Percentiles rank a stretch among this genome's conserved stretches.
Evolutionary conservation across 2,888 invertebrate species (phyloP).

Genomic region (Loripinus fragilis): DNA sequence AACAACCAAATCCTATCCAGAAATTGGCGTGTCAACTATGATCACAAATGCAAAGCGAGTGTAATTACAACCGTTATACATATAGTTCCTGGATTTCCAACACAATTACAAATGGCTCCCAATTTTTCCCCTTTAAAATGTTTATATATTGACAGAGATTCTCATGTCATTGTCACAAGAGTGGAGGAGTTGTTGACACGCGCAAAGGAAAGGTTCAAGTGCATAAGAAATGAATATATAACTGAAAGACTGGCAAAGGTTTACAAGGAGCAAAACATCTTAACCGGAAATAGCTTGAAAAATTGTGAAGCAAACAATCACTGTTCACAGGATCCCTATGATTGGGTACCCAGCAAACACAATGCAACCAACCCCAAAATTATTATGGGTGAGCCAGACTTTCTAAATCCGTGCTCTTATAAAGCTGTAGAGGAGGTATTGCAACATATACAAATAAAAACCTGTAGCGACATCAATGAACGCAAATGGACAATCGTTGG

Average conservation of each 20-base stretch:
- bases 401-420: slow-evolving; percentile 23
- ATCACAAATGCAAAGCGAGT: not conserved
- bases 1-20: not conserved
- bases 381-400: not conserved
- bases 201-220: not conserved
- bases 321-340: no score
- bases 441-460: not conserved
- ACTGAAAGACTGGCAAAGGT: not conserved
- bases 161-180: not conserved
- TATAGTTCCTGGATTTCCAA: not conserved
- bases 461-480: not conserved
- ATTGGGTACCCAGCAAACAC: not conserved
- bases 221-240: not conserved
- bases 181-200: not conserved
- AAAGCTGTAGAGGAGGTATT: not conserved
- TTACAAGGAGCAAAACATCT: not conserved
- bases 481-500: slow-evolving; percentile 10
- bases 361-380: not conserved
- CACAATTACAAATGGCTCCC: not conserved
- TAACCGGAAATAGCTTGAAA: not conserved
- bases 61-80: not conserved
- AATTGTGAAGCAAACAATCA: no score
- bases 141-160: not conserved
- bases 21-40: slow-evolving; percentile 5
- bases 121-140: not conserved